phyloP scores from a whole-genome alignment of 2,797 vertebrate genomes.

The Florisuga fusca region DNA sequence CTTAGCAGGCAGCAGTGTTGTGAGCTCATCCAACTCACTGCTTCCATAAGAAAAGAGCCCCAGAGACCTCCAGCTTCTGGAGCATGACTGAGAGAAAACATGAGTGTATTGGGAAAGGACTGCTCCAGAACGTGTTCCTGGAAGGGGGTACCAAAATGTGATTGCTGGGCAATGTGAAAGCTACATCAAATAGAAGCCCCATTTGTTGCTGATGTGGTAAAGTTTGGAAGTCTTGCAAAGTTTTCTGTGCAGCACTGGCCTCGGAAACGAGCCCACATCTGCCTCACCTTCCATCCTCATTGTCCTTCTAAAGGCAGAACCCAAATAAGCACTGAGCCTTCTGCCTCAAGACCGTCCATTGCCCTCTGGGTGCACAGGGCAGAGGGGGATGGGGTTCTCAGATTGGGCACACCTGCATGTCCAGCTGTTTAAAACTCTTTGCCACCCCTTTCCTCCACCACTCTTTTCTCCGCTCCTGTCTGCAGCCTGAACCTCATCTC shows the following conservation, averaged over 20 bases:
- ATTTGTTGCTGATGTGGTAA: not conserved
- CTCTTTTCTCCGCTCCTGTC: not conserved
- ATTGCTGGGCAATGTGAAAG: accelerated
- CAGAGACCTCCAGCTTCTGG: not conserved
- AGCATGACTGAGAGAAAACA: not conserved
- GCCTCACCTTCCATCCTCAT: not conserved
- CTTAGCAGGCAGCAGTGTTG: not conserved
- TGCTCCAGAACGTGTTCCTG: not conserved
- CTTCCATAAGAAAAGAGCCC: not conserved
- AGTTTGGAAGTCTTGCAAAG: not conserved
- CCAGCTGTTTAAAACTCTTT: not conserved
- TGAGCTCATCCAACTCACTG: not conserved
- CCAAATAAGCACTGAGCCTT: not conserved
- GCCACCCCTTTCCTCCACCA: not conserved
- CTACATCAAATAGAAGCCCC: not conserved
- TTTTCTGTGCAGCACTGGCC: not conserved
- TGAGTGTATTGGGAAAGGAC: not conserved
- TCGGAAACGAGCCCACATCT: not conserved
- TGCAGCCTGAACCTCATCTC: not conserved
- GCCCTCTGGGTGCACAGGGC: not conserved
- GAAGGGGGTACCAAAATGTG: not conserved
- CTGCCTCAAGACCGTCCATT: not conserved
- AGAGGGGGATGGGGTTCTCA: accelerated
- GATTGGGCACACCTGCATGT: not conserved
- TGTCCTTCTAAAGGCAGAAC: not conserved